A percentile compares a stretch with the other conserved stretches of the same genome.
These are phyloP conservation scores for Drosophila helvetica DNA, from an alignment of 2,888 invertebrate genomes.

Conservation along the genomic window DNA sequence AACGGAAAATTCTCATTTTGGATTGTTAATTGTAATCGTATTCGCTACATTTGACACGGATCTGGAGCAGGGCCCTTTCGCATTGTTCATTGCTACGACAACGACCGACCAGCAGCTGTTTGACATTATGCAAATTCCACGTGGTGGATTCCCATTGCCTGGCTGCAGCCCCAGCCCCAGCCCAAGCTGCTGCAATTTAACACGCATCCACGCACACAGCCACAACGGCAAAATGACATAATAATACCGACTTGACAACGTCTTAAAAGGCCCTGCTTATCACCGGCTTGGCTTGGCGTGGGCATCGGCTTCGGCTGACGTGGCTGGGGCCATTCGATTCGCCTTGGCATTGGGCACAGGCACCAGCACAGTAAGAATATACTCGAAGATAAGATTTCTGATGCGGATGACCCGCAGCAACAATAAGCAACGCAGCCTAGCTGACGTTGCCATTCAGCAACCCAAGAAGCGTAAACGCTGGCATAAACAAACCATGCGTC, in stretches of 20 bases:
- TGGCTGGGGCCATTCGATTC: slow-evolving; percentile 44
- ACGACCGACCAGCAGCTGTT: slow-evolving; percentile 29
- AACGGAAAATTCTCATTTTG: slow-evolving; percentile 26
- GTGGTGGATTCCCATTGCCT: slow-evolving; percentile 56
- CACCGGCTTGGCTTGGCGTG: slow-evolving; percentile 45
- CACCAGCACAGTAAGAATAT: neutral
- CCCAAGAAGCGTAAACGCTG: slow-evolving; percentile 34
- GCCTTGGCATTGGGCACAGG: slow-evolving; percentile 42
- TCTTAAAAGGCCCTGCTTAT: slow-evolving; percentile 50
- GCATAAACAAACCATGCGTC: slow-evolving; percentile 54
- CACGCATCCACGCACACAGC: slow-evolving; percentile 37
- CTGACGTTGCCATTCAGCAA: slow-evolving; percentile 37
- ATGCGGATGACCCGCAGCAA: slow-evolving; percentile 27
- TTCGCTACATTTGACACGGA: slow-evolving; percentile 50
- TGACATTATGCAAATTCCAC: slow-evolving; percentile 71
- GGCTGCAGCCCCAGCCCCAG: slow-evolving; percentile 21
- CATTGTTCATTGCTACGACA: neutral
- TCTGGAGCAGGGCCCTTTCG: slow-evolving; percentile 23
- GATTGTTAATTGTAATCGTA: slow-evolving; percentile 27
- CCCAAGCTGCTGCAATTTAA: slow-evolving; percentile 38
- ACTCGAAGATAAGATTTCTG: slow-evolving; percentile 52
- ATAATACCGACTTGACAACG: slow-evolving; percentile 61
- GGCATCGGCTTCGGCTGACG: slow-evolving; percentile 56
- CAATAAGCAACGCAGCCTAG: slow-evolving; percentile 43
- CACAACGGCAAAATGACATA: slow-evolving; percentile 69